These are phyloP conservation scores for Tetramorium simillimum DNA, from an alignment of 1,140 invertebrate genomes.

Conservation along the genomic window DNA sequence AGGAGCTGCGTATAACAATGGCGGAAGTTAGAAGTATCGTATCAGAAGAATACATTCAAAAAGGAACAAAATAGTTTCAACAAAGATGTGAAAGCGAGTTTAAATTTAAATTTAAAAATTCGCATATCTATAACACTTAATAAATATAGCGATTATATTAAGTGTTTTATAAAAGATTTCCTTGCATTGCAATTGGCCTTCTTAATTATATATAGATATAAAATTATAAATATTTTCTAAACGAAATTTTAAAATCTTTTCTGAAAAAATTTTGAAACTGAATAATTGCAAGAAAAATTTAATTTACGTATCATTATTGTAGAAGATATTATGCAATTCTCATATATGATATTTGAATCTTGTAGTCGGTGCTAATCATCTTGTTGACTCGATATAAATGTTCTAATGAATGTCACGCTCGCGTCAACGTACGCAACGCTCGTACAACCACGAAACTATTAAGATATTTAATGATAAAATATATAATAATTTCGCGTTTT, in stretches of 20 bases:
- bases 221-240: not conserved
- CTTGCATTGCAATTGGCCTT: not conserved
- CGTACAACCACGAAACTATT: not conserved
- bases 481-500: conserved; percentile 6
- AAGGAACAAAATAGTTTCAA: not conserved
- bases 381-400: conserved; percentile 64
- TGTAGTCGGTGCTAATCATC: conserved; percentile 59
- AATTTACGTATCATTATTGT: not conserved
- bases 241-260: not conserved
- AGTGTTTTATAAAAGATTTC: not conserved
- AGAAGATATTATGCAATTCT: not conserved
- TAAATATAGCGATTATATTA: not conserved
- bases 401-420: conserved; percentile 49
- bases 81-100: not conserved
- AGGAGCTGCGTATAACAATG: not conserved
- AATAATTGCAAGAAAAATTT: conserved; percentile 9
- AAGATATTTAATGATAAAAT: not conserved
- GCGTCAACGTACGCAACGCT: not conserved
- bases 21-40: not conserved
- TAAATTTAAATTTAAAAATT: not conserved
- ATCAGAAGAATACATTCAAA: not conserved
- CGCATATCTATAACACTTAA: too few species aligned
- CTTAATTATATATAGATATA: not conserved
- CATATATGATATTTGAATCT: conserved; percentile 10
- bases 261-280: too few species aligned